Evolutionary conservation across 2,797 vertebrate species (phyloP).

Genomic region (Enteromius afrohamiltoni): DNA sequence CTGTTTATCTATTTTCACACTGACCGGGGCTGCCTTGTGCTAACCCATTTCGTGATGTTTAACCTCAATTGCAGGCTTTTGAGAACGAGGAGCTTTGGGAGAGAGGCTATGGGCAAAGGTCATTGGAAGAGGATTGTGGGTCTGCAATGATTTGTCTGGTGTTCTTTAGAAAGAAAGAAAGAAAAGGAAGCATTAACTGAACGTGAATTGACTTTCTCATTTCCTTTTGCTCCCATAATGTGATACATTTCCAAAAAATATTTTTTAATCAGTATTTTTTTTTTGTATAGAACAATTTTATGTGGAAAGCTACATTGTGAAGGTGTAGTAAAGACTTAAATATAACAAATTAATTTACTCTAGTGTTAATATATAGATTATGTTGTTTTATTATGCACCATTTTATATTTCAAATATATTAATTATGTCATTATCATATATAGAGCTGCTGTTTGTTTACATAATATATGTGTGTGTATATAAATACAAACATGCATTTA

Average conservation of each 20-base stretch:
- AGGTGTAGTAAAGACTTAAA: not conserved
- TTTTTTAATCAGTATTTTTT: not conserved
- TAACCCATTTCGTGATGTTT: constrained; percentile 18
- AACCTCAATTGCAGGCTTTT: constrained; percentile 20
- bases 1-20: constrained; percentile 34
- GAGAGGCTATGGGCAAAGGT: constrained; percentile 13
- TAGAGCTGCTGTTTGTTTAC: no score
- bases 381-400: not conserved
- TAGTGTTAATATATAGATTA: not conserved
- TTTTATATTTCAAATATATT: not conserved
- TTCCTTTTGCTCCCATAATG: not conserved
- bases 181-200: not conserved
- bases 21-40: not conserved
- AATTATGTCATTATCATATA: not conserved
- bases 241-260: not conserved
- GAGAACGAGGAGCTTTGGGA: not conserved
- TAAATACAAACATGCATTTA: no score
- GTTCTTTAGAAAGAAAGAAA: not conserved
- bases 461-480: no score
- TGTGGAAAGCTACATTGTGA: not conserved
- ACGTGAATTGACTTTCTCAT: not conserved
- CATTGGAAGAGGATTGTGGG: constrained; percentile 10
- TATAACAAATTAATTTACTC: not conserved
- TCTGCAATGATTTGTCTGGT: not conserved
- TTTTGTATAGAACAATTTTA: not conserved